These are phyloP conservation scores for Nasonia giraulti DNA, from an alignment of 1,140 invertebrate species.

Conservation along the genomic window DNA sequence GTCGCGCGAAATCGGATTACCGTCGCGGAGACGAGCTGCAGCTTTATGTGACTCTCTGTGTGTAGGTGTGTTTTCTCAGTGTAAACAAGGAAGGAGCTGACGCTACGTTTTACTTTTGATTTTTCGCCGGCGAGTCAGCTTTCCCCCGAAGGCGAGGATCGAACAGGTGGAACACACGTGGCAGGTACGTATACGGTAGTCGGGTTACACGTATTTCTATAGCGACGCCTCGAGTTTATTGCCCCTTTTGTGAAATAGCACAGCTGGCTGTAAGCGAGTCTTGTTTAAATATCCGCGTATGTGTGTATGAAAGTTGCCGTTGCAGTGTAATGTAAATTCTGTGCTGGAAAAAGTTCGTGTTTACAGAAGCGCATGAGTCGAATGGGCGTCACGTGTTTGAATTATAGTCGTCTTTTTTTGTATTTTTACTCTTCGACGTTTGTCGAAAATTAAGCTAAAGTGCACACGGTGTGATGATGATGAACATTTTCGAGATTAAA, in stretches of 20 bases:
- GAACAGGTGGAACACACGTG: constrained; percentile 1
- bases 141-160: background rate
- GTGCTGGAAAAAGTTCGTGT: too few species aligned
- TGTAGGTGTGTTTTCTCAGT: background rate
- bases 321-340: background rate
- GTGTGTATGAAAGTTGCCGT: background rate
- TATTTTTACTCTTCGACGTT: too few species aligned
- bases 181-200: background rate
- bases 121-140: background rate
- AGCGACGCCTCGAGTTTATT: constrained; percentile 15
- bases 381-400: too few species aligned
- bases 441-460: too few species aligned
- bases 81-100: constrained; percentile 19
- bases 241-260: background rate
- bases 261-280: background rate
- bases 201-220: background rate
- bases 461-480: too few species aligned
- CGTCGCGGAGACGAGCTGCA: background rate
- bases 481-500: too few species aligned
- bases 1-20: constrained; percentile 41
- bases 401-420: too few species aligned
- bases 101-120: background rate
- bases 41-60: background rate
- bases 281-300: background rate
- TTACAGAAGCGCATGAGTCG: too few species aligned